Percentiles rank a stretch among this genome's conserved stretches.
phyloP scores from a whole-genome alignment of 2,113 vertebrate species.

The Tapirus terrestris region DNA sequence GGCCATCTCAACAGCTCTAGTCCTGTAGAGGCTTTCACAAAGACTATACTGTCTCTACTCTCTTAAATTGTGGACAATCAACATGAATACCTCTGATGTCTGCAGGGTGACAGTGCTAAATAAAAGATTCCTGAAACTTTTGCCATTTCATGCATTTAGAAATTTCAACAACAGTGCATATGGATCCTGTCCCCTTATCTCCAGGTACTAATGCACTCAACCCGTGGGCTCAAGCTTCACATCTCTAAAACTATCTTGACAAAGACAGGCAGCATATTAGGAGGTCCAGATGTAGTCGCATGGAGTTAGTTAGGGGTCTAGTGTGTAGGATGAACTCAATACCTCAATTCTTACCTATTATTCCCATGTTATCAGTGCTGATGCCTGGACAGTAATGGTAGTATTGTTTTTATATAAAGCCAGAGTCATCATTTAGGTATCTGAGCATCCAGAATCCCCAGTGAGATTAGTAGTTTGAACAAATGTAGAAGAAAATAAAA shows the following conservation, averaged over 20 bases:
- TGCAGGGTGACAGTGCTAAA: not conserved
- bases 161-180: not conserved
- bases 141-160: not conserved
- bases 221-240: not conserved
- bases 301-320: not conserved
- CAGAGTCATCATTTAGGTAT: constrained; percentile 26
- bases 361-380: not conserved
- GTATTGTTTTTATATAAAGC: constrained; percentile 22
- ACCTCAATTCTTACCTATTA: not conserved
- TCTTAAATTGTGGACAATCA: not conserved
- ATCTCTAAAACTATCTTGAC: not conserved
- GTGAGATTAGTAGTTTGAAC: not conserved
- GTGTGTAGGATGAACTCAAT: not conserved
- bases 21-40: not conserved
- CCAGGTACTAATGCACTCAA: not conserved
- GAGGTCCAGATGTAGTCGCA: not conserved
- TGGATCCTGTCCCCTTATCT: not conserved
- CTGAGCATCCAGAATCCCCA: not conserved
- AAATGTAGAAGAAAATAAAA: constrained; percentile 46
- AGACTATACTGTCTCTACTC: not conserved
- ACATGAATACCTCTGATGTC: not conserved
- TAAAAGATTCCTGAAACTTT: constrained; percentile 23
- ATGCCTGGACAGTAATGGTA: not conserved
- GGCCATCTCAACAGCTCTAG: not conserved
- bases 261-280: not conserved